Evolutionary conservation across 2,797 vertebrate species (phyloP).

Genomic region (Borostomias antarcticus): DNA sequence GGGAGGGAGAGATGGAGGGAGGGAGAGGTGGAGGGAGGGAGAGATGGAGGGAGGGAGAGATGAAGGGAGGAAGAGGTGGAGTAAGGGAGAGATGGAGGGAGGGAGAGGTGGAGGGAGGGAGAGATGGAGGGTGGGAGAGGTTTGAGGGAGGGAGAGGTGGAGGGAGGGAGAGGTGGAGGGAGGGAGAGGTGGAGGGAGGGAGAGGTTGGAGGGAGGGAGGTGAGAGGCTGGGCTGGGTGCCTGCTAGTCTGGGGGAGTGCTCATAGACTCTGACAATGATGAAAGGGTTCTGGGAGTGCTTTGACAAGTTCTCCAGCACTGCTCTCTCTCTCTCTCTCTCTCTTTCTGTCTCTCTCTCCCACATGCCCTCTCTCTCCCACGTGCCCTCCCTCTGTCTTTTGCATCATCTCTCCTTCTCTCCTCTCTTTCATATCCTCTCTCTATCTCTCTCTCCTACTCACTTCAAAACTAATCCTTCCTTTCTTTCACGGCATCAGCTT

Average conservation of each 20-base stretch:
- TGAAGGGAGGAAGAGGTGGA: conserved; percentile 1
- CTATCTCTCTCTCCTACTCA: conserved; percentile 7
- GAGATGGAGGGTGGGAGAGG: not conserved
- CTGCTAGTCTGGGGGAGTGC: conserved; percentile 46
- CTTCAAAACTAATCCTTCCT: conserved; percentile 27
- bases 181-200: not conserved
- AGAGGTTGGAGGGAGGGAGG: not conserved
- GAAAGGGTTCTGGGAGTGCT: conserved; percentile 56
- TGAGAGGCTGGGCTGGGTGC: conserved; percentile 31
- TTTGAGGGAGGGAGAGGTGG: not conserved
- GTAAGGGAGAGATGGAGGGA: not conserved
- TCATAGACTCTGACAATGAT: conserved; percentile 62
- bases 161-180: not conserved
- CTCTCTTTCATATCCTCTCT: not conserved
- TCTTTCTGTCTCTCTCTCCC: not conserved
- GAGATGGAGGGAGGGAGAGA: not conserved
- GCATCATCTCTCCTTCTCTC: conserved; percentile 5
- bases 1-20: not conserved
- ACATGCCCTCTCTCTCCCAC: conserved; percentile 8
- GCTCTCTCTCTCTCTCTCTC: conserved; percentile 18
- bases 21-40: not conserved
- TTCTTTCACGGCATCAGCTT: conserved; percentile 13
- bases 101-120: too few species aligned
- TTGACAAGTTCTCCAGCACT: conserved; percentile 56
- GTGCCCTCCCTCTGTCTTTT: not conserved